These are phyloP conservation scores for Gracilinanus agilis DNA, from an alignment of 2,113 vertebrate genomes.

Conservation along the genomic window DNA sequence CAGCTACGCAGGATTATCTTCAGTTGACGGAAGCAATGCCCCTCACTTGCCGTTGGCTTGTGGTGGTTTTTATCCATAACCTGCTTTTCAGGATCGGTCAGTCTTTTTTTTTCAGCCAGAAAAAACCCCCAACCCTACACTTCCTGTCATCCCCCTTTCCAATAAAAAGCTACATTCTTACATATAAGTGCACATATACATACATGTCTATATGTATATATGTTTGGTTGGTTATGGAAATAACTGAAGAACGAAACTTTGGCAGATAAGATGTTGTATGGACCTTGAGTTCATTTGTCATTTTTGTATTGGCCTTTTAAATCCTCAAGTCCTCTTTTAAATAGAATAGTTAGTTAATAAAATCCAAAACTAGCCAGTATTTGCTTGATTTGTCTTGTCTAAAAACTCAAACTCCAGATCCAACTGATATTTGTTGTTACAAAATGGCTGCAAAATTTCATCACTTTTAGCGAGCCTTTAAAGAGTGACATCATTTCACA, in stretches of 20 bases:
- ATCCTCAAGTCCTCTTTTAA: background rate
- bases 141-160: background rate
- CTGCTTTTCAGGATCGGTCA: background rate
- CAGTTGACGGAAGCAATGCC: background rate
- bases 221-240: background rate
- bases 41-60: background rate
- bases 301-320: background rate
- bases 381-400: background rate
- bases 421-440: no score
- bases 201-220: background rate
- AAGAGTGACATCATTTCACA: background rate
- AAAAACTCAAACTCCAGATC: background rate
- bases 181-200: no score
- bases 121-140: background rate
- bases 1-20: background rate
- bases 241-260: conserved; percentile 18
- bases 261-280: background rate
- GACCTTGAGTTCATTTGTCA: background rate
- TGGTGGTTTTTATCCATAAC: no score
- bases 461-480: background rate
- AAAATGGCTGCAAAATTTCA: conserved; percentile 22
- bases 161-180: background rate
- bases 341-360: background rate
- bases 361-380: background rate
- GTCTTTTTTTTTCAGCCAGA: background rate